Evolutionary conservation across 2,797 vertebrate genomes (phyloP).

Genomic region (Sitta carolinensis): DNA sequence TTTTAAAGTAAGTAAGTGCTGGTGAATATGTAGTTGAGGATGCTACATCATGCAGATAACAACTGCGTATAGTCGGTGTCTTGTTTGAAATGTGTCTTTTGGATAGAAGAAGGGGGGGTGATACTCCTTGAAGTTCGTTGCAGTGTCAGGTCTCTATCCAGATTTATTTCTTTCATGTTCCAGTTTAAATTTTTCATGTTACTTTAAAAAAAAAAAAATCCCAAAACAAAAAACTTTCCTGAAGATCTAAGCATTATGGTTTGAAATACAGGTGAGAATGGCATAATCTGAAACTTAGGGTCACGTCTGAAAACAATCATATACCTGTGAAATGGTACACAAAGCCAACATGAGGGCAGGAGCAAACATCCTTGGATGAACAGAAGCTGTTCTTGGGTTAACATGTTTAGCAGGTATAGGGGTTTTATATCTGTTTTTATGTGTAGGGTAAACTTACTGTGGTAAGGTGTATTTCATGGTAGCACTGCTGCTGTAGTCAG

Average conservation of each 20-base stretch:
- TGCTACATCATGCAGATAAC: not conserved
- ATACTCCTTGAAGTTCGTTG: not conserved
- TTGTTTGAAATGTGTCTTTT: not conserved
- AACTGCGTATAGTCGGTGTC: not conserved
- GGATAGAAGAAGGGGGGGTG: not conserved
- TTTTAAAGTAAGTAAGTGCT: not conserved
- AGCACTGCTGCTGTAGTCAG: not conserved
- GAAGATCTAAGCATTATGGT: not conserved
- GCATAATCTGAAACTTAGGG: fast-evolving
- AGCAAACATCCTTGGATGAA: not conserved
- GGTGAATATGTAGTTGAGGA: not conserved
- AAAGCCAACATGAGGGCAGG: not conserved
- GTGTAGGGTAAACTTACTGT: not conserved
- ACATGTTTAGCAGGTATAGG: not conserved
- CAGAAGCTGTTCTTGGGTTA: not conserved
- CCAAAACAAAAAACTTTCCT: not conserved
- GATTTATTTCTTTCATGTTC: not conserved
- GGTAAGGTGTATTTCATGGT: not conserved
- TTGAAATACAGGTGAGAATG: not conserved
- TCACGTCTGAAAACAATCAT: not conserved
- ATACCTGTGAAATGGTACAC: not conserved
- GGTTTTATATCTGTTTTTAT: not conserved
- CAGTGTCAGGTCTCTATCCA: not conserved
- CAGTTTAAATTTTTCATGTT: not conserved
- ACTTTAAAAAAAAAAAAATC: not conserved